Evolutionary conservation across 2,113 vertebrate species (phyloP).

Genomic region (Cettia cetti): DNA sequence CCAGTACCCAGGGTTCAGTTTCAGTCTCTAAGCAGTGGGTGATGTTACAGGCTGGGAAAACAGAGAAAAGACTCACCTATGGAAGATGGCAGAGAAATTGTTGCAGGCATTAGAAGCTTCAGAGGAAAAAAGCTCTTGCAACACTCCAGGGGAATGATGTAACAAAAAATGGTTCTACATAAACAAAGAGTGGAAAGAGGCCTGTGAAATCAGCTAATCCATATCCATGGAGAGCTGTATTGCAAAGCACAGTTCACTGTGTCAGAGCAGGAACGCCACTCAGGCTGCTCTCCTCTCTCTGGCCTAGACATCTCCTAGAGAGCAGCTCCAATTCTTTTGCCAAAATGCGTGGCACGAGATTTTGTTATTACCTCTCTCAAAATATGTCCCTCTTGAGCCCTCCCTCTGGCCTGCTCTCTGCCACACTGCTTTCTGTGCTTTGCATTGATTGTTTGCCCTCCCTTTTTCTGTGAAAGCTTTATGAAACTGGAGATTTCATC

Average conservation of each 20-base stretch:
- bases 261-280: background rate
- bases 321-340: background rate
- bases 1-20: background rate
- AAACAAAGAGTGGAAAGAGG: background rate
- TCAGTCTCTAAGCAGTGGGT: background rate
- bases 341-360: fast-evolving
- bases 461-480: background rate
- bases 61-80: background rate
- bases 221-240: background rate
- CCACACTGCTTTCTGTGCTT: background rate
- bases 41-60: background rate
- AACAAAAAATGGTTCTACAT: background rate
- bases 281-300: background rate
- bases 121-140: background rate
- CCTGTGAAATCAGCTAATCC: background rate
- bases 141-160: background rate
- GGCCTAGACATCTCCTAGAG: background rate
- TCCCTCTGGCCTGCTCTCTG: background rate
- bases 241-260: background rate
- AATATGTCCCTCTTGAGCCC: background rate
- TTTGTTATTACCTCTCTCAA: background rate
- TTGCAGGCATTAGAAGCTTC: background rate
- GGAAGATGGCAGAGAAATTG: background rate
- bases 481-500: background rate
- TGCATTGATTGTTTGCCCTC: background rate